phyloP scores from a whole-genome alignment of 1,140 invertebrate genomes.

The Drosophila tsacasi region DNA sequence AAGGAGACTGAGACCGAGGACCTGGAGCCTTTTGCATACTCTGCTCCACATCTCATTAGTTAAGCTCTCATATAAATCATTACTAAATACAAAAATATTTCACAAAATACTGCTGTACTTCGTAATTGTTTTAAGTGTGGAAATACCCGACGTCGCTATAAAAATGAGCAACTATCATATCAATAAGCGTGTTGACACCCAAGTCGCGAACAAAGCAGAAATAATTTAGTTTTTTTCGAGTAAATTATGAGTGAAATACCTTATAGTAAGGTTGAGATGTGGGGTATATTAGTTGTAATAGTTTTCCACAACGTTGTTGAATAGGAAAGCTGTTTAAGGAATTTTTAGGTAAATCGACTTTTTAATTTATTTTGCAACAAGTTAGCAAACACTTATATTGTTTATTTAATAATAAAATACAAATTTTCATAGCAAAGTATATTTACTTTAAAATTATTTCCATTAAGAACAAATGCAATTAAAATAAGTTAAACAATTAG shows the following conservation, averaged over 20 bases:
- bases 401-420: neutral
- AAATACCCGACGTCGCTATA: neutral
- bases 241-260: neutral
- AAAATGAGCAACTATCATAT: constrained; percentile 5
- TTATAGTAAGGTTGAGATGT: neutral
- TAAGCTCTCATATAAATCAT: neutral
- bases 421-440: rapidly evolving
- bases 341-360: neutral
- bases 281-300: neutral
- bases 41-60: constrained; percentile 3
- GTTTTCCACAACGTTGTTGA: neutral
- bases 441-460: too few relatives aligned
- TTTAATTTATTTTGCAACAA: neutral
- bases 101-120: neutral
- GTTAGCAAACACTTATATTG: too few relatives aligned
- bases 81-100: constrained; percentile 4
- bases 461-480: neutral
- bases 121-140: neutral
- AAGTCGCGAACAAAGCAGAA: constrained; percentile 13
- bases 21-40: neutral
- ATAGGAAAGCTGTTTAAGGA: neutral
- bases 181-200: constrained; percentile 25
- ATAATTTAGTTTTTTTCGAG: neutral
- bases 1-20: constrained; percentile 26
- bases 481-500: neutral